phyloP scores from a whole-genome alignment of 2,888 invertebrate species.

The Deilephila porcellus region DNA sequence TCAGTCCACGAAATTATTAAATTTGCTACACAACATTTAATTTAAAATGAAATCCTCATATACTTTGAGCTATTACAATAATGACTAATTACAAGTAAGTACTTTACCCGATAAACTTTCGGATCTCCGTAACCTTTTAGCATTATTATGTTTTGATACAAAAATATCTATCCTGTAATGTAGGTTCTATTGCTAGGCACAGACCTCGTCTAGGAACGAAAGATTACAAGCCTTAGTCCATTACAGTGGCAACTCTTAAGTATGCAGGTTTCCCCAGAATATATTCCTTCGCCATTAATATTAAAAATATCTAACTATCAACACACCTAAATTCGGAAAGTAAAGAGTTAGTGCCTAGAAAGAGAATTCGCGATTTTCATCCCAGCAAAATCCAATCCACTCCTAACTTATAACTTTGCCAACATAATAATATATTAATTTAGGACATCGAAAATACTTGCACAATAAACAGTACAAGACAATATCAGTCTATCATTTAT shows the following conservation, averaged over 20 bases:
- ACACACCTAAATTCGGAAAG: too few species aligned
- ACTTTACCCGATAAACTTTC: background rate
- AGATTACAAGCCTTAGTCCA: too few species aligned
- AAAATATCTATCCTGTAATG: too few species aligned
- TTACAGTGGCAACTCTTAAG: too few species aligned
- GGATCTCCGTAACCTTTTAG: background rate
- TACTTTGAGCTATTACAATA: background rate
- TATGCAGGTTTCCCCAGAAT: too few species aligned
- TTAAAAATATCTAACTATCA: too few species aligned
- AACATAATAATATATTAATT: conserved; percentile 1
- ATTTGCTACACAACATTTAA: background rate
- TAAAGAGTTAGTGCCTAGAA: too few species aligned
- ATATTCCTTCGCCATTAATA: too few species aligned
- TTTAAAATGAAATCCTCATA: background rate
- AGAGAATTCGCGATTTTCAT: too few species aligned
- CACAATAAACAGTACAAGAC: conserved; percentile 2
- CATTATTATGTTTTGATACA: too few species aligned
- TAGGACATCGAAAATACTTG: background rate
- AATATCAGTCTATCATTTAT: conserved; percentile 36
- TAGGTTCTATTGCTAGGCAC: too few species aligned
- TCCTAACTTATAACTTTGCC: background rate
- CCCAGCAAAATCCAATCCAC: background rate
- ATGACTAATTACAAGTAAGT: background rate
- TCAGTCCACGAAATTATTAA: background rate
- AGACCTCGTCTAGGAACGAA: too few species aligned